Conservation (phyloP, 1,140 invertebrate genomes). For the Cotesia glomerata region DNA sequence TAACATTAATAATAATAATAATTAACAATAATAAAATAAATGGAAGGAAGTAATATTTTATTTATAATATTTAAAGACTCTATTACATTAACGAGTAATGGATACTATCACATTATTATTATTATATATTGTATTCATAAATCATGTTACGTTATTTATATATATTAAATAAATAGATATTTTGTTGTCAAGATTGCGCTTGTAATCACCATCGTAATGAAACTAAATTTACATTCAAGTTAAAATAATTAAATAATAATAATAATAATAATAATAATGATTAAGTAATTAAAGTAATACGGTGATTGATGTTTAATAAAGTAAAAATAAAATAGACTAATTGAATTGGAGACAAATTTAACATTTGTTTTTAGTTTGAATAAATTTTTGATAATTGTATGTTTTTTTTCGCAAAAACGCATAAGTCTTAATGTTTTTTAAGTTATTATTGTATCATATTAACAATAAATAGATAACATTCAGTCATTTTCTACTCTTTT, state of each 20-base stretch:
- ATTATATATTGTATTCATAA: background rate
- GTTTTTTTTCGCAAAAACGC: constrained; percentile 35
- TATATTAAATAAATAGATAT: background rate
- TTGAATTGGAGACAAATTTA: background rate
- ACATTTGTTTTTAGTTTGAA: too few relatives aligned
- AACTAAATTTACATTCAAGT: background rate
- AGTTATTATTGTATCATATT: constrained; percentile 44
- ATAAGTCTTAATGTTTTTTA: constrained; percentile 31
- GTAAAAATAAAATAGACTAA: background rate
- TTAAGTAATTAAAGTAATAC: background rate
- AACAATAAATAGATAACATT: constrained; percentile 43
- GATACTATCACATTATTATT: too few relatives aligned
- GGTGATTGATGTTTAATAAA: background rate
- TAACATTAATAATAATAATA: too few relatives aligned
- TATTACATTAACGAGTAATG: too few relatives aligned
- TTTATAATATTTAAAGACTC: too few relatives aligned
- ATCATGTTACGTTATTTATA: constrained; percentile 1
- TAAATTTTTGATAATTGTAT: constrained; percentile 11
- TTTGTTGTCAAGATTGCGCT: background rate
- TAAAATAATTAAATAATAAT: background rate
- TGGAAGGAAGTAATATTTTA: too few relatives aligned
- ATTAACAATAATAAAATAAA: too few relatives aligned
- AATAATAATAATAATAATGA: background rate
- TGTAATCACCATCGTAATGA: background rate
- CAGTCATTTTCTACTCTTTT: constrained; percentile 24